These are phyloP conservation scores for Apotomis turbidana DNA, from an alignment of 2,888 invertebrate genomes.

Conservation along the genomic window DNA sequence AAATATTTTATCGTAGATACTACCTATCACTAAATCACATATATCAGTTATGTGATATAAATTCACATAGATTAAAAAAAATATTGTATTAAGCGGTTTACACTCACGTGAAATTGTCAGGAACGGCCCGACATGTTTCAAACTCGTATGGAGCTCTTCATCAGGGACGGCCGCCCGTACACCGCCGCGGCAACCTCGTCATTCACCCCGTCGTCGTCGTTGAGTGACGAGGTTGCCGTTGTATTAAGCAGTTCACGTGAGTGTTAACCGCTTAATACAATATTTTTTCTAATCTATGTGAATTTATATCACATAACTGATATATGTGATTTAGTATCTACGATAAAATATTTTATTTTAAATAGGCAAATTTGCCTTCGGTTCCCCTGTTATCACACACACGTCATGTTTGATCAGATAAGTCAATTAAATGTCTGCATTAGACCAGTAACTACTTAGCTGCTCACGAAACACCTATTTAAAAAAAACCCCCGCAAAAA, in stretches of 20 bases:
- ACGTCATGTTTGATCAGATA: conserved; percentile 47
- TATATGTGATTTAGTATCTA: not conserved
- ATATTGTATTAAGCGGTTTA: too few relatives aligned
- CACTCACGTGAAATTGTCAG: too few relatives aligned
- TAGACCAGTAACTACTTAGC: conserved; percentile 35
- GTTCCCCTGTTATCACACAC: conserved; percentile 27
- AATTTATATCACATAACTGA: not conserved
- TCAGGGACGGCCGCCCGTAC: too few relatives aligned
- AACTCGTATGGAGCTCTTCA: too few relatives aligned
- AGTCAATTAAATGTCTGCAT: conserved; percentile 51
- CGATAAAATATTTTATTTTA: not conserved
- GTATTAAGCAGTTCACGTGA: too few relatives aligned
- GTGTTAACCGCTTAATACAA: too few relatives aligned
- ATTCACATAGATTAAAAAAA: too few relatives aligned
- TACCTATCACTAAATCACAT: not conserved
- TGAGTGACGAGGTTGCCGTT: too few relatives aligned
- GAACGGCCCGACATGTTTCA: too few relatives aligned
- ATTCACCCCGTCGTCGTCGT: too few relatives aligned
- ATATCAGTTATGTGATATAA: not conserved
- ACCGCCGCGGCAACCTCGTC: too few relatives aligned
- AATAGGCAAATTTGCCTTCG: conserved; percentile 9
- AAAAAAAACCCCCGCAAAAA: not conserved
- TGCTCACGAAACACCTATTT: conserved; percentile 14
- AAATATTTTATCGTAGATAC: not conserved
- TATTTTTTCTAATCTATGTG: too few relatives aligned